Base-by-base conservation (phyloP, 1,140 invertebrate species). In the Zaprionus taronus region DNA sequence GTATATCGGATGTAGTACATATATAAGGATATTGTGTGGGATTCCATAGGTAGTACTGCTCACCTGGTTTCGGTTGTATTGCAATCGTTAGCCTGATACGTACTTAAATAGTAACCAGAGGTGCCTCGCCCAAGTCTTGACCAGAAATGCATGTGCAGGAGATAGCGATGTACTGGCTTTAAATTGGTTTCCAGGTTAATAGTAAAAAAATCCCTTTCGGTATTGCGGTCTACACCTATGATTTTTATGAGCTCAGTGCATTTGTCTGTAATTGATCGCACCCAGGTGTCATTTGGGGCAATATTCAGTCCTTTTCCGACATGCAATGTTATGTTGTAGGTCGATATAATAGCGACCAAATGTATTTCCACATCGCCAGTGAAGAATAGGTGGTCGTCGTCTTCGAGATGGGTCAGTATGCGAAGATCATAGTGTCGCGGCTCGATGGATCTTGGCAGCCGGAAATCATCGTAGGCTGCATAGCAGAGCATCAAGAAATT, bases 31-130 rank as follows among this genome's bases (percentile, higher is more conserved):
- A 15, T 17, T 5, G 7, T 20, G 28, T 31, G 17, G 14, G 2
- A 14, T 38, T 6, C 11, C 5, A 11, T 2, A 34, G 1, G 0
- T 12, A 4, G 0, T 44, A 5, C 2, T 12, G n/a, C 22, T 38
- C 11, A 66, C 55, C 20, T 31, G 20, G 12, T 24, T 44, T 36
- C 17, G 5, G 14, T 4, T 93, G 94, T 95, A 68, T 95, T 94
- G 4, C 93, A 93, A n/a, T 93, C 92, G n/a, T 93, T 93, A 76
- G 96, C 94, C 4, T 93, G 91, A 83, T 98, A 98, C 4, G 94
- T 95, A 90, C 96, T 98, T 58, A 95, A 94, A 83, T 98, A 98
- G 74, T 96, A 96, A 17, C 97, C 97, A 58, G 94, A 93, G 61
- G 97, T 84, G 3, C 94, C 93, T 9, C 94, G 94, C 14, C 93